Evolutionary conservation across 2,797 vertebrate genomes (phyloP).

Genomic region (Antrozous pallidus): DNA sequence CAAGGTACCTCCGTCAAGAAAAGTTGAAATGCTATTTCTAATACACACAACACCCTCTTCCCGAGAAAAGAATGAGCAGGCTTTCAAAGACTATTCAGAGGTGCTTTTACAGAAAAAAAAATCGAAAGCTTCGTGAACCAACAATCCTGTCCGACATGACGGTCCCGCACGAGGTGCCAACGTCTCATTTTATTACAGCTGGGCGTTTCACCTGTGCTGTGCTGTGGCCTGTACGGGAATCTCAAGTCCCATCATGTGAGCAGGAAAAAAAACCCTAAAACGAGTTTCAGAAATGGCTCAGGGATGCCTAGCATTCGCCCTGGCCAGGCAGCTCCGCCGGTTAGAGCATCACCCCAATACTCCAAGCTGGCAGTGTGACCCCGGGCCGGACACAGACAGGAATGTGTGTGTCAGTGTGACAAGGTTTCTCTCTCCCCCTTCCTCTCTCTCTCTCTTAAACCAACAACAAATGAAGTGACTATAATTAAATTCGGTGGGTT

Average conservation of each 20-base stretch:
- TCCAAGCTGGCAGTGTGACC: neutral
- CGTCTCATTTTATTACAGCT: conserved; percentile 55
- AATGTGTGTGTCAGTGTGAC: no score
- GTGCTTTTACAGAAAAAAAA: neutral
- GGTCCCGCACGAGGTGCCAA: neutral
- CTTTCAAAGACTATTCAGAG: neutral
- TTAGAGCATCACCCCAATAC: neutral
- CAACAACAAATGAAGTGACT: neutral
- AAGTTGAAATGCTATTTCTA: conserved; percentile 27
- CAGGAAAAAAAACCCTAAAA: conserved; percentile 62
- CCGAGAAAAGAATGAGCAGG: conserved; percentile 43
- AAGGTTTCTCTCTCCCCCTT: neutral
- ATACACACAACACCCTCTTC: neutral
- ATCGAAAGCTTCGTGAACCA: neutral
- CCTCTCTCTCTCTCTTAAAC: neutral
- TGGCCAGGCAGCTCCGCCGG: neutral
- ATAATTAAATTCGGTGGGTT: conserved; percentile 24
- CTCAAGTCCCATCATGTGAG: neutral
- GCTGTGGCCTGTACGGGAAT: no score
- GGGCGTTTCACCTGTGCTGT: no score
- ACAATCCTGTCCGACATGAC: neutral
- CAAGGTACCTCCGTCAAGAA: no score
- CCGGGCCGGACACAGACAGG: neutral
- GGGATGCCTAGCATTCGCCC: neutral
- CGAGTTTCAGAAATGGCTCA: conserved; percentile 63